Evolutionary conservation across 2,888 invertebrate genomes (phyloP), one percentile per base, ranked within the genome.

Genomic region (Hofmannophila pseudospretella): DNA sequence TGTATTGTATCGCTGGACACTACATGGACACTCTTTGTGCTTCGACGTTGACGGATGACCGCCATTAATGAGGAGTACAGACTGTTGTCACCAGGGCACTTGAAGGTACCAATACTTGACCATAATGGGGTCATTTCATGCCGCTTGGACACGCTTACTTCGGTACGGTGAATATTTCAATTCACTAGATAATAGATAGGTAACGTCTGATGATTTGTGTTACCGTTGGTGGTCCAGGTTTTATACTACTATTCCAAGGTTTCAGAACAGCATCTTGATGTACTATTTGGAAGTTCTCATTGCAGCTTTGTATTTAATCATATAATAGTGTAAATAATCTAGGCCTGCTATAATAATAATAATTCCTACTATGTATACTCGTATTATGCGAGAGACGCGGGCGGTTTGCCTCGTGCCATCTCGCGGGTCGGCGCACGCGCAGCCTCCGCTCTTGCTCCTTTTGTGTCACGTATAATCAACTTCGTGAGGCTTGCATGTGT

Each of bases 401-500:
- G 53, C 45, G 60, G 54, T 43, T 58, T 79, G 78, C 74, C 84
- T 84, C 85, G 85, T 82, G 82, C 82, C 78, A 67, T 66, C 69
- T 62, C 67, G 68, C 66, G 70, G 79, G 78, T 80, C 81, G 77
- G 69, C 75, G 81, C 82, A 76, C 84, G 84, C 79, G 80, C 81
- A 80, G 82, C 80, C 81, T 80, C 78, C 77, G 67, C 64, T 72
- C 57, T 78, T 81, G 77, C 69, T 82, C 77, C 75, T 82, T 84
- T 85, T 84, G 73, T 79, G 71, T 74, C 74, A 73, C 70, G 70
- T 71, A 59, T 66, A 67, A 70, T 69, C 73, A 69, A 69, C 67
- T 64, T 62, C 38, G 52, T 52, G 46, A 46, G 19, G 7, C 27
- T 36, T 49, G 36, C 45, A 40, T 50, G 41, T 35, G 47, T 47